Conservation (phyloP, 2,113 vertebrate genomes). For the Sylvia atricapilla region DNA sequence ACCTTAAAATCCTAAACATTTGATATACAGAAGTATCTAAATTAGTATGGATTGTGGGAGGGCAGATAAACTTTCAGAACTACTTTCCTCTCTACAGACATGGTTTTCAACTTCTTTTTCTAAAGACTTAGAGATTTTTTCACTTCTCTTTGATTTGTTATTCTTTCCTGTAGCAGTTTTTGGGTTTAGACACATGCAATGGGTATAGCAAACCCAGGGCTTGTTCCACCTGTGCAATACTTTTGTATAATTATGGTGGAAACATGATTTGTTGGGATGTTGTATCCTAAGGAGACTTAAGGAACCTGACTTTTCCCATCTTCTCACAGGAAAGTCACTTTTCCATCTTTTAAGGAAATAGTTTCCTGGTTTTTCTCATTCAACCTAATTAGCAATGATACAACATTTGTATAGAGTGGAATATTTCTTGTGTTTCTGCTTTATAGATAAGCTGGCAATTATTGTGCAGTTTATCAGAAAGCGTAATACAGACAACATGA, state of each 20-base stretch:
- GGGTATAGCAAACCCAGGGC: not conserved
- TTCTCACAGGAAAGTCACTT: not conserved
- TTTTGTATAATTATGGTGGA: not conserved
- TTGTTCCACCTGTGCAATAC: not conserved
- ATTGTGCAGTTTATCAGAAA: conserved; percentile 2
- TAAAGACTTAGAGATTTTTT: not conserved
- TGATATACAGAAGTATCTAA: not conserved
- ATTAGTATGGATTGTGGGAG: not conserved
- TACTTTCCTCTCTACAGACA: not conserved
- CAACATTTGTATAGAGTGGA: not conserved
- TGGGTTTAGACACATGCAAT: not conserved
- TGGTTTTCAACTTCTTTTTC: not conserved
- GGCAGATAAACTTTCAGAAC: not conserved
- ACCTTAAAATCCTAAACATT: not conserved
- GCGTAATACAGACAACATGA: not conserved
- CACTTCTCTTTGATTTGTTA: not conserved
- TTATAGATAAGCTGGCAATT: not conserved
- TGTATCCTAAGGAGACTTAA: not conserved
- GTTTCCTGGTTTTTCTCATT: not conserved
- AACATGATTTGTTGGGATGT: fast-evolving
- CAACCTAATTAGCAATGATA: not conserved
- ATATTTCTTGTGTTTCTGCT: not conserved
- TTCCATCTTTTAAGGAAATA: not conserved
- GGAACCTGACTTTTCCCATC: not conserved
- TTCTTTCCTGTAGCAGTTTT: not conserved